A percentile compares a stretch with the other conserved stretches of the same genome.
phyloP scores from a whole-genome alignment of 2,888 invertebrate species.

The Lycocerus yunnanus region DNA sequence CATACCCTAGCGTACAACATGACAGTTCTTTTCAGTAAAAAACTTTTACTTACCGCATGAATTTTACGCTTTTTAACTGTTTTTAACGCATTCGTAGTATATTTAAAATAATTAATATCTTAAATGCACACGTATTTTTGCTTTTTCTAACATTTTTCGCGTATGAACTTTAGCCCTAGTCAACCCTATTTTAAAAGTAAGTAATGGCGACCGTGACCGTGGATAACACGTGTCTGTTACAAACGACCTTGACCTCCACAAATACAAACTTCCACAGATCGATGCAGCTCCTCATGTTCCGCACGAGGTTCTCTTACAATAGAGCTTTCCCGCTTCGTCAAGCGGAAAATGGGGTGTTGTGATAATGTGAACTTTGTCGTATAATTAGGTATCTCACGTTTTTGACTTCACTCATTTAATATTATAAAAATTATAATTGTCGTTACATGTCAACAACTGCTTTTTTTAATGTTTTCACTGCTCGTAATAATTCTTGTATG shows the following conservation, averaged over 20 bases:
- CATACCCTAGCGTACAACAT: background rate
- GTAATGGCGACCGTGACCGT: constrained; percentile 34
- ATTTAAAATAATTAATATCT: no score
- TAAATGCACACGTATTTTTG: background rate
- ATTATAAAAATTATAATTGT: background rate
- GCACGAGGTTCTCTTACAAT: constrained; percentile 22
- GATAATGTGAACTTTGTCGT: background rate
- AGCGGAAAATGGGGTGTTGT: constrained; percentile 1
- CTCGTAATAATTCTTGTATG: background rate
- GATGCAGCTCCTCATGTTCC: constrained; percentile 34
- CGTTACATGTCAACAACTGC: background rate
- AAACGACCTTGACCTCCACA: constrained; percentile 33
- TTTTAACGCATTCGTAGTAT: background rate
- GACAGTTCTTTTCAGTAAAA: no score
- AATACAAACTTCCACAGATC: constrained; percentile 35
- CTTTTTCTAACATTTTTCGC: background rate
- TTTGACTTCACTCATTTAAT: background rate
- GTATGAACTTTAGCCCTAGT: background rate
- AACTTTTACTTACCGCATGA: background rate
- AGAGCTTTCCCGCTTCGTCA: constrained; percentile 13
- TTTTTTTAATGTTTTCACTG: no score
- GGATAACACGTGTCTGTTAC: constrained; percentile 38
- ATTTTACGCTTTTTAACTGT: background rate
- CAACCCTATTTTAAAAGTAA: background rate
- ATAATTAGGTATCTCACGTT: background rate